Evolutionary conservation across 2,888 invertebrate genomes (phyloP), one percentile per base, ranked within the genome.

Genomic region (Dione juno): DNA sequence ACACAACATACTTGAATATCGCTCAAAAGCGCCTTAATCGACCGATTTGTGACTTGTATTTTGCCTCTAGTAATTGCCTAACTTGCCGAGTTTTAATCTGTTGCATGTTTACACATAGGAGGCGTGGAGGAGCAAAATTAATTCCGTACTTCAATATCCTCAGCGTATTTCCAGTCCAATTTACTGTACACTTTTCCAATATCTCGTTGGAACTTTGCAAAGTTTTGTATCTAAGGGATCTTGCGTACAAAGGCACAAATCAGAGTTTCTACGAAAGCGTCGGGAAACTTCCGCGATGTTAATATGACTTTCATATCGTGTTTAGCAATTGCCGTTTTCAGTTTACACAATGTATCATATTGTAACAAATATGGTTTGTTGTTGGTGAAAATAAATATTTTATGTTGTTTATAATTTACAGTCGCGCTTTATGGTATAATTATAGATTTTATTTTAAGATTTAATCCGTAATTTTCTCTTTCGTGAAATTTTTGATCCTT

Each of bases 171-270:
- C 71, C 58, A 69, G 72, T 74, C 71, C 73, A 74, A 74, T 75
- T 75, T 70, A 58, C 72, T 69, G 69, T 72, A 72, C 69, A 74
- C 72, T 75, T 70, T 76, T 75, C 72, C 73, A 72, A 76, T 76
- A 73, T 72, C 73, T 69, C 67, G 54, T 59, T 65, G 64, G 37
- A 74, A 72, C 50, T 72, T 69, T 48, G 65, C 61, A 72, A 74
- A 72, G 65, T 72, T 72, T 69, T 53, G 65, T 66, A 65, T 72
- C 65, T 48, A 37, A 72, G 67, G 69, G 71, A 53, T 65, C 67
- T 66, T 61, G 65, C 63, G 65, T 67, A 69, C 67, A 72, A 72
- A 69, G 61, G 65, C 69, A 65, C 69, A 53, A 72, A 74, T 74
- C 53, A 69, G 57, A 66, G 65, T 64, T 59, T 21, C 52, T 71